Evolutionary conservation across 2,797 vertebrate species (phyloP).

Genomic region (Trematomus bernacchii): DNA sequence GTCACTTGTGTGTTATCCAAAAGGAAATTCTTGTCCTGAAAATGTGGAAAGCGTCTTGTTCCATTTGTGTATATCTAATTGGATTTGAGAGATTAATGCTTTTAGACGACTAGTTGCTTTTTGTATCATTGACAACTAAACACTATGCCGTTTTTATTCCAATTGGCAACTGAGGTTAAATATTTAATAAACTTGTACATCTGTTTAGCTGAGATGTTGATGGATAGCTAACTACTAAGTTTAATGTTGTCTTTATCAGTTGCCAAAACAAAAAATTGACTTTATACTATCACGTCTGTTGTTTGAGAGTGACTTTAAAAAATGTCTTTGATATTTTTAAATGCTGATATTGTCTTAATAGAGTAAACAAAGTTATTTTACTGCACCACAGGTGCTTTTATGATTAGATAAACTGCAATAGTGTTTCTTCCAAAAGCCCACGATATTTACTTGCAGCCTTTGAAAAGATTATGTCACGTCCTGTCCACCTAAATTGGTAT

Average conservation of each 20-base stretch:
- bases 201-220: slow-evolving; percentile 12
- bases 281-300: slow-evolving; percentile 25
- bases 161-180: slow-evolving; percentile 20
- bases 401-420: slow-evolving; percentile 32
- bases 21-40: slow-evolving; percentile 22
- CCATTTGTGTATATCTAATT: slow-evolving; percentile 17
- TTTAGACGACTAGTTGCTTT: slow-evolving; percentile 54
- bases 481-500: not conserved
- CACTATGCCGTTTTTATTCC: slow-evolving; percentile 58
- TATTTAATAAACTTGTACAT: slow-evolving; percentile 12
- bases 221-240: slow-evolving; percentile 9
- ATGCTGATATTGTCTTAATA: slow-evolving; percentile 30
- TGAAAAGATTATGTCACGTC: not conserved
- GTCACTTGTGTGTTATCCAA: slow-evolving; percentile 8
- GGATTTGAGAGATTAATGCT: slow-evolving; percentile 47
- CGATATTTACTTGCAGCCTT: slow-evolving; percentile 26
- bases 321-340: slow-evolving; percentile 51
- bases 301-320: slow-evolving; percentile 28
- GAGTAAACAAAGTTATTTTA: slow-evolving; percentile 33
- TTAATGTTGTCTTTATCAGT: slow-evolving; percentile 14
- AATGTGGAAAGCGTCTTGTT: slow-evolving; percentile 15
- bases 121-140: slow-evolving; percentile 16
- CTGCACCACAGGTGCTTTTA: slow-evolving; percentile 64
- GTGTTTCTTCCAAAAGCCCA: slow-evolving; percentile 30
- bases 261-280: slow-evolving; percentile 26